Evolutionary conservation across 2,113 vertebrate genomes (phyloP).

Genomic region (Sorex araneus): DNA sequence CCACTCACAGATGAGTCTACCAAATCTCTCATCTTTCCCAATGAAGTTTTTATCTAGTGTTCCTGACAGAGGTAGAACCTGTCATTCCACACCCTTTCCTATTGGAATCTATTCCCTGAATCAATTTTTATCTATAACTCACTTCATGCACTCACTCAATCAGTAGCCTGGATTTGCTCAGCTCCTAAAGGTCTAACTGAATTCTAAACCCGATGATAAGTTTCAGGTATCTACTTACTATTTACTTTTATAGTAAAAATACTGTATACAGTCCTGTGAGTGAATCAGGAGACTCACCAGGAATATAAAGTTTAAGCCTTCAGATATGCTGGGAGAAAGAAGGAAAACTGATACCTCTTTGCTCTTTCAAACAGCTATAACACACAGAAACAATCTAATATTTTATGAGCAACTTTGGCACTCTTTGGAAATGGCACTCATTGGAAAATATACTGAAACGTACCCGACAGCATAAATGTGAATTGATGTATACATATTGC

Average conservation of each 20-base stretch:
- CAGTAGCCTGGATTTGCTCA: no score
- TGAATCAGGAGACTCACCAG: background rate
- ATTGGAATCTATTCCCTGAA: background rate
- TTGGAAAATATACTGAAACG: background rate
- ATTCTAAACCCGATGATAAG: background rate
- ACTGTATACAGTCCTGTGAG: background rate
- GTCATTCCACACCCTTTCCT: accelerated
- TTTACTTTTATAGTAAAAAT: background rate
- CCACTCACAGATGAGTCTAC: accelerated
- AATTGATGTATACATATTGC: accelerated
- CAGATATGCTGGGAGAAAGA: background rate
- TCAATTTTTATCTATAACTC: no score
- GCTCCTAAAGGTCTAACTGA: background rate
- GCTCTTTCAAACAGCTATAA: background rate
- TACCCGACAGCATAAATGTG: background rate
- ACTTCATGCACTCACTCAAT: no score
- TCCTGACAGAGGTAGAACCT: background rate
- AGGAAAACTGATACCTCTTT: background rate
- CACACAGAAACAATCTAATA: background rate
- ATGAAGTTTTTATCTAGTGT: accelerated
- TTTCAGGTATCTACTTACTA: background rate
- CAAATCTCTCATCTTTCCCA: accelerated
- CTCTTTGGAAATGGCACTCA: slow-evolving; percentile 5
- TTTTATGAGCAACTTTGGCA: background rate
- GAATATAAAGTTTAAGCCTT: background rate